phyloP scores from a whole-genome alignment of 2,888 invertebrate genomes.

The Nemurella pictetii region DNA sequence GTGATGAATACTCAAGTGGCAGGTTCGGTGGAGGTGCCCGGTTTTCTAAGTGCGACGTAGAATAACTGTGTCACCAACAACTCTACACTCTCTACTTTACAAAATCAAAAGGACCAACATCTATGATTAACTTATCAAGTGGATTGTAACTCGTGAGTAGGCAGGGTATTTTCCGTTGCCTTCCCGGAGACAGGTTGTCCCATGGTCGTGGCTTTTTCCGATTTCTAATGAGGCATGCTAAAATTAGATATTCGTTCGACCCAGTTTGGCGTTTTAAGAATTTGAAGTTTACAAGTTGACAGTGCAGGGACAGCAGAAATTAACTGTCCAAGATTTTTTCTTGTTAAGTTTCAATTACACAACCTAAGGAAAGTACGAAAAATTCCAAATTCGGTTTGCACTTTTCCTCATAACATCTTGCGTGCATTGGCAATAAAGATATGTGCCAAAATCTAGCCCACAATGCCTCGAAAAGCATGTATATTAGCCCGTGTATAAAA shows the following conservation, averaged over 20 bases:
- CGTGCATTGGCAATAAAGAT: too few relatives aligned
- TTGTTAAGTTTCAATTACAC: too few relatives aligned
- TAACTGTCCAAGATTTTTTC: too few relatives aligned
- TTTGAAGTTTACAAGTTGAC: too few relatives aligned
- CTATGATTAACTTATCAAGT: not conserved
- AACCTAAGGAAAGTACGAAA: too few relatives aligned
- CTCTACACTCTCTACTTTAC: not conserved
- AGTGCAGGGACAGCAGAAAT: too few relatives aligned
- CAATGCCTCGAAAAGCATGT: too few relatives aligned
- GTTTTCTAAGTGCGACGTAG: not conserved
- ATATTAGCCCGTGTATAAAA: too few relatives aligned
- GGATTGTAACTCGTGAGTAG: not conserved
- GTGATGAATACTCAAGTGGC: not conserved
- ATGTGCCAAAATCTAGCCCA: too few relatives aligned
- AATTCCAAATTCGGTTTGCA: too few relatives aligned
- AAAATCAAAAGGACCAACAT: not conserved
- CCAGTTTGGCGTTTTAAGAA: not conserved
- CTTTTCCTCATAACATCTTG: too few relatives aligned
- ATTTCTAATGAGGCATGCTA: not conserved
- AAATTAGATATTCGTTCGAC: not conserved
- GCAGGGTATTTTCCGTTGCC: not conserved
- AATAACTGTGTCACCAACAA: not conserved
- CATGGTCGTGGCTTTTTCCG: not conserved
- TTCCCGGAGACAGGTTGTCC: not conserved
- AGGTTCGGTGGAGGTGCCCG: not conserved